Evolutionary conservation across 2,888 invertebrate genomes (phyloP).

Genomic region (Folsomia candida): DNA sequence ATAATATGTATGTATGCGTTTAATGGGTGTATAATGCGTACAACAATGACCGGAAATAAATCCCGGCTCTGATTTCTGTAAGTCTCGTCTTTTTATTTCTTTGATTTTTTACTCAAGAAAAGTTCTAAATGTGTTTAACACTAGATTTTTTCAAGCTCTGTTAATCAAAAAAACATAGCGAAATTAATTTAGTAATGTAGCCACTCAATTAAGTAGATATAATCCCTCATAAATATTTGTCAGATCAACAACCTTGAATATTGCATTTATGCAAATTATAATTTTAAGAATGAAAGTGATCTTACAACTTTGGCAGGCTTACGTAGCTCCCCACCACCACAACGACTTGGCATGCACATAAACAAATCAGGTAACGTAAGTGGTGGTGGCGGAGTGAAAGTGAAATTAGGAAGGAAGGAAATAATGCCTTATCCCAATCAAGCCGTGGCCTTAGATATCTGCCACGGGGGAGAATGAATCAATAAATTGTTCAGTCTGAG

Average conservation of each 20-base stretch:
- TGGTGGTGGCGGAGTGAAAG: background rate
- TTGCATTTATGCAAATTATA: background rate
- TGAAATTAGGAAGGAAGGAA: background rate
- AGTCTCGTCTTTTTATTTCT: too few species aligned
- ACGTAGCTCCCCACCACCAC: background rate
- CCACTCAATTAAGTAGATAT: too few species aligned
- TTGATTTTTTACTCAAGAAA: too few species aligned
- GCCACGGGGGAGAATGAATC: background rate
- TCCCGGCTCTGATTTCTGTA: too few species aligned
- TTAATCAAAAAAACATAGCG: background rate
- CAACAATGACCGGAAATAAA: background rate
- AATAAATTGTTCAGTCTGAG: too few species aligned
- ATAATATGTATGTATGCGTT: too few species aligned
- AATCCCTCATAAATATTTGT: background rate
- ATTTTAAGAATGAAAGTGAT: background rate
- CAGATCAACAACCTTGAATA: background rate
- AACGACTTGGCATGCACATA: background rate
- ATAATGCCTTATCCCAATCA: too few species aligned
- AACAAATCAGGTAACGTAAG: background rate
- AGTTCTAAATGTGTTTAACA: too few species aligned
- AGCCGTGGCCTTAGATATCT: too few species aligned
- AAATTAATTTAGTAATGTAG: too few species aligned
- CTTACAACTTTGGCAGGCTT: background rate
- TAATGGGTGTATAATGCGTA: background rate
- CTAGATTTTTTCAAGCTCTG: too few species aligned